Conservation (phyloP, 2,888 invertebrate genomes). For the Acanthoscelides obtectus region DNA sequence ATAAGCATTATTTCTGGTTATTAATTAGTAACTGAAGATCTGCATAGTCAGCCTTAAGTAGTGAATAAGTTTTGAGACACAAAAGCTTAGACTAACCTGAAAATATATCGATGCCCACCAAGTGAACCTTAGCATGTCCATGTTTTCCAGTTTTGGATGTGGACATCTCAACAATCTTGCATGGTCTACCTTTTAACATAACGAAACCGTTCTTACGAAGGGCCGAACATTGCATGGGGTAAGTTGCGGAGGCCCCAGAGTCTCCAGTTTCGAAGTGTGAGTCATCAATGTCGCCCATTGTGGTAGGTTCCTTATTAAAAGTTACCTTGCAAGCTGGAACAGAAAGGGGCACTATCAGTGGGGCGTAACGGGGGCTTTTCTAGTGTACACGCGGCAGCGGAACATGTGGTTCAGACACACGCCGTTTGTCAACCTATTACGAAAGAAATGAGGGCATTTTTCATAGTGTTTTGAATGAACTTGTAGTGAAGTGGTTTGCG, state of each 20-base stretch:
- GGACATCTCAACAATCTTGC: conserved; percentile 99
- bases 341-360: conserved; percentile 12
- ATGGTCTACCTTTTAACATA: conserved; percentile 95
- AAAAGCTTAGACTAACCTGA: conserved; percentile 46
- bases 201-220: conserved; percentile 99
- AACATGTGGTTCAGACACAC: conserved; percentile 36
- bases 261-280: conserved; percentile 92
- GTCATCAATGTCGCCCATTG: conserved; percentile 88
- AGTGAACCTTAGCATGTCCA: conserved; percentile 96
- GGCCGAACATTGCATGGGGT: conserved; percentile 98
- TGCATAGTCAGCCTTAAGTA: background rate
- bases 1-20: background rate
- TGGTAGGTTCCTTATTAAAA: conserved; percentile 31
- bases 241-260: conserved; percentile 93
- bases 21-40: background rate
- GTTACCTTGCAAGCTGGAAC: conserved; percentile 37
- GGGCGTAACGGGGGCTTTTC: conserved; percentile 3
- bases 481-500: background rate
- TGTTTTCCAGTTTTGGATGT: conserved; percentile 99
- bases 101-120: conserved; percentile 74
- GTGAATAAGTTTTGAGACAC: background rate
- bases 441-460: background rate
- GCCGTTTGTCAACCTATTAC: background rate
- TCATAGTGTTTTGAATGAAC: background rate
- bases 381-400: conserved; percentile 40